Percentiles rank a stretch among this genome's conserved stretches.
These are phyloP conservation scores for Macrosteles quadrilineatus DNA, from an alignment of 1,140 invertebrate species.

Conservation along the genomic window DNA sequence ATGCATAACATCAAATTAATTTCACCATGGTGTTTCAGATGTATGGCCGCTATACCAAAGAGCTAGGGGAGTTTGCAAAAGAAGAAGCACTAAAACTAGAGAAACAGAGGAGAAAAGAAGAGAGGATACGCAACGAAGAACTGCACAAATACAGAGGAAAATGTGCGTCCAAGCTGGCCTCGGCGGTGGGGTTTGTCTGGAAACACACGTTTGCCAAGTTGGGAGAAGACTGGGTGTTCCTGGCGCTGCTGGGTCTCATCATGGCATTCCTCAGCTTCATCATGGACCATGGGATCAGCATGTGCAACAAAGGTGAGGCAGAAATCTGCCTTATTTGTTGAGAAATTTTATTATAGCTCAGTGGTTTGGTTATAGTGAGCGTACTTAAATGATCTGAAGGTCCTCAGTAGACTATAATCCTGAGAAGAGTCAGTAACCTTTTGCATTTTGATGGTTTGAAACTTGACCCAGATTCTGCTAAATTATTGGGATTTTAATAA, in stretches of 20 bases:
- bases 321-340: too few relatives aligned
- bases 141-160: slow-evolving; percentile 54
- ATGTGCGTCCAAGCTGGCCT: slow-evolving; percentile 51
- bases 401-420: too few relatives aligned
- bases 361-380: too few relatives aligned
- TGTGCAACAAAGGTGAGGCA: slow-evolving; percentile 87
- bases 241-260: slow-evolving; percentile 90
- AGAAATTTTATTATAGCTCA: too few relatives aligned
- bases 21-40: slow-evolving; percentile 83
- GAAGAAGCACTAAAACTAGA: slow-evolving; percentile 82
- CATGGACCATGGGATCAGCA: slow-evolving; percentile 95
- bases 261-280: slow-evolving; percentile 95
- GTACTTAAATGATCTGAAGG: too few relatives aligned
- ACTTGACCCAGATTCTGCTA: too few relatives aligned
- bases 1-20: too few relatives aligned
- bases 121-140: slow-evolving; percentile 53
- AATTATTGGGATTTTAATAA: too few relatives aligned
- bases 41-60: slow-evolving; percentile 96
- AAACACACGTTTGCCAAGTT: slow-evolving; percentile 83
- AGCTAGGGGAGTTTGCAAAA: slow-evolving; percentile 90
- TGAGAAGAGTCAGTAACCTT: too few relatives aligned
- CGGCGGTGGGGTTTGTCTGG: slow-evolving; percentile 65
- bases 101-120: slow-evolving; percentile 73
- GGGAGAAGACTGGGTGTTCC: slow-evolving; percentile 97
- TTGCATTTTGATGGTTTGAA: too few relatives aligned